Conservation (phyloP, 2,113 vertebrate genomes). For the Neotoma lepida region DNA sequence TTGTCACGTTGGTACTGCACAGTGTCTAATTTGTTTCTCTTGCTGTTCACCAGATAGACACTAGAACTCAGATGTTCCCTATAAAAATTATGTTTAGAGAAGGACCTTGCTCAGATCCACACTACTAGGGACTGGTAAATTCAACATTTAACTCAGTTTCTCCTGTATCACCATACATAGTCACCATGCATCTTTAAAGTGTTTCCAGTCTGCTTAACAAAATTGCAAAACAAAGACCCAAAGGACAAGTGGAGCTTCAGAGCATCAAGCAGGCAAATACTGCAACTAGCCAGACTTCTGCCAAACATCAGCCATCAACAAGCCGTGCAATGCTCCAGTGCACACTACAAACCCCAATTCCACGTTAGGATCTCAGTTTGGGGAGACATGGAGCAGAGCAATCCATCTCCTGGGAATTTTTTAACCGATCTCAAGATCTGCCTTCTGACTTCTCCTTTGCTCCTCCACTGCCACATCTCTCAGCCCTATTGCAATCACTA, state of each 20-base stretch:
- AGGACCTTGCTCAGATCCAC: background rate
- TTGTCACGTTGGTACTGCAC: background rate
- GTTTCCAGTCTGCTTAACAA: background rate
- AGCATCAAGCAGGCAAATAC: background rate
- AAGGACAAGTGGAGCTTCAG: background rate
- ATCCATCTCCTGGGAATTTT: background rate
- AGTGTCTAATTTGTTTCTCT: background rate
- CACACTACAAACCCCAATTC: background rate
- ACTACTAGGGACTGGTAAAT: background rate
- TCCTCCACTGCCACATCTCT: background rate
- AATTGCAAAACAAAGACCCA: background rate
- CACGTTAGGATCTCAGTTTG: background rate
- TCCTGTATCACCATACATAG: background rate
- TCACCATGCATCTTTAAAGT: background rate
- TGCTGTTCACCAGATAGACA: background rate
- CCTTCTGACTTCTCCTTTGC: background rate
- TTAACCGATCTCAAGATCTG: background rate
- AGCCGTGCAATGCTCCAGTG: background rate
- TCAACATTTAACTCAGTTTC: background rate
- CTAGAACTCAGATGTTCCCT: background rate
- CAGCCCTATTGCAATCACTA: background rate
- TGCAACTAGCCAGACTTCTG: background rate
- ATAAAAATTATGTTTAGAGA: background rate
- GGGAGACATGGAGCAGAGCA: accelerated
- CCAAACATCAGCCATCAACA: background rate